Evolutionary conservation across 2,113 vertebrate species (phyloP).

Genomic region (Microcebus ravelobensis): DNA sequence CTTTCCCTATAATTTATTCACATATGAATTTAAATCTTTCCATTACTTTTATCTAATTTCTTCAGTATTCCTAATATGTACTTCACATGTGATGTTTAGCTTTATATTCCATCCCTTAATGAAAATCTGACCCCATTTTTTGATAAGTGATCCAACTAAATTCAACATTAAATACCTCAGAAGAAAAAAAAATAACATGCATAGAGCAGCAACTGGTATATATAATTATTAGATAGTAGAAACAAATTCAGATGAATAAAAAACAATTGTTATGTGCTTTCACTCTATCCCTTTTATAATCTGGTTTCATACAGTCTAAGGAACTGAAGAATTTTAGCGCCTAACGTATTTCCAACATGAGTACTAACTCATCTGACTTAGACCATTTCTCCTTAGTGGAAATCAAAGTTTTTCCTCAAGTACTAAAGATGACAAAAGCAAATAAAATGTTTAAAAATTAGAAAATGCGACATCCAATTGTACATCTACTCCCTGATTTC

Average conservation of each 20-base stretch:
- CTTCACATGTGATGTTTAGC: neutral
- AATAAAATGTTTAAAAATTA: neutral
- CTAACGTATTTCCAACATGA: neutral
- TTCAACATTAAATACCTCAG: neutral
- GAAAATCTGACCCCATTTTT: neutral
- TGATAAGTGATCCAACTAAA: neutral
- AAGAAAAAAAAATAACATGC: neutral
- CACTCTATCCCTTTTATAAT: neutral
- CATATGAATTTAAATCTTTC: neutral
- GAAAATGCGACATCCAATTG: neutral
- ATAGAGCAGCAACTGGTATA: neutral
- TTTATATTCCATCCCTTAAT: neutral
- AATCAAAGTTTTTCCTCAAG: neutral
- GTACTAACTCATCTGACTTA: neutral
- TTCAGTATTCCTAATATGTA: neutral
- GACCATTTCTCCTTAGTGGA: neutral
- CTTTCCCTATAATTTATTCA: neutral
- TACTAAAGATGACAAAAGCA: neutral
- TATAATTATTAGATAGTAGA: neutral
- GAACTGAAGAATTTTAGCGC: neutral
- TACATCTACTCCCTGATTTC: neutral
- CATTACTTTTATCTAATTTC: slow-evolving; percentile 7
- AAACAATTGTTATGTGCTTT: neutral
- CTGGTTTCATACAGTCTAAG: neutral
- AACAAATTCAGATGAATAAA: slow-evolving; percentile 5